These are phyloP conservation scores for Amphimallon solstitiale DNA, from an alignment of 2,888 invertebrate genomes.

Conservation along the genomic window DNA sequence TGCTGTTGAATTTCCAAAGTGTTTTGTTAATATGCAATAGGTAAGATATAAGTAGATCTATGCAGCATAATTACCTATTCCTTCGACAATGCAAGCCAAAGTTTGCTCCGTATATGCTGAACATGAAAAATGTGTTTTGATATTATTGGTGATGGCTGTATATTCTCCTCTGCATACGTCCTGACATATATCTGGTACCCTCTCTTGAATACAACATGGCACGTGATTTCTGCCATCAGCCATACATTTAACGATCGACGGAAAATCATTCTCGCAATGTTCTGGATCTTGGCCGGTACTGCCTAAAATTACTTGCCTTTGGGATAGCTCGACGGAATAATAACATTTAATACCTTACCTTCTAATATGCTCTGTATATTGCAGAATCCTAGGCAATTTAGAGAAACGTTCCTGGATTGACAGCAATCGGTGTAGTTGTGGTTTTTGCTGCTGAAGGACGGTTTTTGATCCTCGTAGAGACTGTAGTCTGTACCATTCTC, in stretches of 20 bases:
- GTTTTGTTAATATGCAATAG: no score
- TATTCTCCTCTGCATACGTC: constrained; percentile 88
- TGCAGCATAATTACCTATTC: constrained; percentile 67
- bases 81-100: constrained; percentile 84
- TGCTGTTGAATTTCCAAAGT: no score
- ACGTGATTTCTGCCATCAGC: constrained; percentile 86
- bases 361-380: constrained; percentile 72
- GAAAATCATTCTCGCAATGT: constrained; percentile 83
- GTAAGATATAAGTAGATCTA: no score
- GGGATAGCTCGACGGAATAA: neutral
- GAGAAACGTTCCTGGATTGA: constrained; percentile 74
- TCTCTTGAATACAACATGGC: constrained; percentile 83
- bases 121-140: constrained; percentile 86
- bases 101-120: constrained; percentile 85
- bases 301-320: constrained; percentile 66
- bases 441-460: constrained; percentile 60
- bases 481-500: constrained; percentile 66
- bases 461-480: constrained; percentile 55
- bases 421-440: constrained; percentile 89
- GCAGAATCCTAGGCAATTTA: constrained; percentile 82
- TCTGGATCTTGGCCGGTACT: constrained; percentile 83
- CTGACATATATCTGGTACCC: constrained; percentile 85
- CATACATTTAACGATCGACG: constrained; percentile 81
- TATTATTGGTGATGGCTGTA: constrained; percentile 83
- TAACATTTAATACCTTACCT: constrained; percentile 51